Percentiles rank a stretch among this genome's conserved stretches.
These are phyloP conservation scores for Cliona cf. orientalis DNA, from an alignment of 37 sponge, comb jelly and placozoan species.

Conservation along the genomic window DNA sequence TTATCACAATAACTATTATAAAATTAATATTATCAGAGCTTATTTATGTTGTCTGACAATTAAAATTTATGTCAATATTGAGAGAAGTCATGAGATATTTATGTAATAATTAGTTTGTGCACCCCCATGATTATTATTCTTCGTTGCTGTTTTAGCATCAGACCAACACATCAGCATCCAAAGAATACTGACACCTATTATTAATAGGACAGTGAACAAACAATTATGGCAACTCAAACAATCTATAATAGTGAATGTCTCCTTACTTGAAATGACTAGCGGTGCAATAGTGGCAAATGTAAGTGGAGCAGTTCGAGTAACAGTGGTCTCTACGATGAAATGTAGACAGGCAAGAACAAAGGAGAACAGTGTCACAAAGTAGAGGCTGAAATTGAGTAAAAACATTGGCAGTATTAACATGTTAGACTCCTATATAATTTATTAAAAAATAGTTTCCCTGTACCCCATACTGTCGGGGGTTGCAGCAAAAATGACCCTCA, in stretches of 20 bases:
- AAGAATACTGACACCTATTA: neutral
- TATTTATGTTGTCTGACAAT: no score
- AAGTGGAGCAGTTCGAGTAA: conserved; percentile 56
- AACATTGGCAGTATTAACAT: neutral
- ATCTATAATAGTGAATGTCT: neutral
- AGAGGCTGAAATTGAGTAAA: conserved; percentile 33
- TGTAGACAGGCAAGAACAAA: conserved; percentile 64
- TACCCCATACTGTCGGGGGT: conserved; percentile 41
- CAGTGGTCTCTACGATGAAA: conserved; percentile 47
- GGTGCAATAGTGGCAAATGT: conserved; percentile 49
- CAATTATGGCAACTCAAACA: no score
- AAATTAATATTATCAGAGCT: no score
- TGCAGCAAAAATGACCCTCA: conserved; percentile 51
- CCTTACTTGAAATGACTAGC: conserved; percentile 53
- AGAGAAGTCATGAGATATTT: no score
- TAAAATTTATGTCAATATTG: no score
- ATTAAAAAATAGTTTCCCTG: neutral
- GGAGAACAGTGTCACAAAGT: conserved; percentile 32
- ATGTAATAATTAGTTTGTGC: no score
- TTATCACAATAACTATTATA: no score
- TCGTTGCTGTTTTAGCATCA: neutral
- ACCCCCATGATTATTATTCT: no score
- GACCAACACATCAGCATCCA: neutral
- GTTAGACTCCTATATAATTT: neutral
- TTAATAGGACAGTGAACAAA: no score